These are phyloP conservation scores for Myocastor coypus DNA, from an alignment of 2,113 vertebrate genomes.

Conservation along the genomic window DNA sequence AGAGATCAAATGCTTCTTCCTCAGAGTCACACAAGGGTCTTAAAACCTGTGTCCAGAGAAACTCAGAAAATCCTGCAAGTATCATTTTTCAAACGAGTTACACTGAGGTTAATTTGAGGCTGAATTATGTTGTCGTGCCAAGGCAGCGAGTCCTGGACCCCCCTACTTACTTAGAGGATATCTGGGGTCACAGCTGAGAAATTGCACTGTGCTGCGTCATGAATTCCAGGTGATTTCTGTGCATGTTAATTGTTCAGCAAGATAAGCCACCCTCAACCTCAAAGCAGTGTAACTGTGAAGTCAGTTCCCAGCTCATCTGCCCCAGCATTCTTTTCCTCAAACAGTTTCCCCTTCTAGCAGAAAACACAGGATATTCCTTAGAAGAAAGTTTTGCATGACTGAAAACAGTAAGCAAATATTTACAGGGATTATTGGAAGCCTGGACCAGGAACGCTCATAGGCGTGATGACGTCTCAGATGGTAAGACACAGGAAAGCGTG, in stretches of 20 bases:
- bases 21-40: background rate
- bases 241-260: background rate
- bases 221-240: constrained; percentile 16
- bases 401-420: constrained; percentile 34
- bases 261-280: background rate
- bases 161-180: constrained; percentile 4
- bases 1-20: background rate
- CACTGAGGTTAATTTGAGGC: background rate
- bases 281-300: background rate
- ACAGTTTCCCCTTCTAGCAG: constrained; percentile 1
- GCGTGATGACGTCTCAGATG: constrained; percentile 27
- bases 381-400: background rate
- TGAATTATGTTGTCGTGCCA: background rate
- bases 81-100: background rate
- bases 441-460: background rate
- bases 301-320: constrained; percentile 8
- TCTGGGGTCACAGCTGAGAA: background rate
- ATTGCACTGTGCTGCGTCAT: background rate
- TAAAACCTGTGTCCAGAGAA: background rate
- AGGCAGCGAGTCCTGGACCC: background rate
- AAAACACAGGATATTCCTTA: constrained; percentile 27
- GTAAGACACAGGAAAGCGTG: constrained; percentile 21
- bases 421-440: constrained; percentile 47
- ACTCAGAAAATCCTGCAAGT: background rate
- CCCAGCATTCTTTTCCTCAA: constrained; percentile 6